Base-by-base conservation (phyloP, 2,113 vertebrate genomes). In the Bubo bubo region DNA sequence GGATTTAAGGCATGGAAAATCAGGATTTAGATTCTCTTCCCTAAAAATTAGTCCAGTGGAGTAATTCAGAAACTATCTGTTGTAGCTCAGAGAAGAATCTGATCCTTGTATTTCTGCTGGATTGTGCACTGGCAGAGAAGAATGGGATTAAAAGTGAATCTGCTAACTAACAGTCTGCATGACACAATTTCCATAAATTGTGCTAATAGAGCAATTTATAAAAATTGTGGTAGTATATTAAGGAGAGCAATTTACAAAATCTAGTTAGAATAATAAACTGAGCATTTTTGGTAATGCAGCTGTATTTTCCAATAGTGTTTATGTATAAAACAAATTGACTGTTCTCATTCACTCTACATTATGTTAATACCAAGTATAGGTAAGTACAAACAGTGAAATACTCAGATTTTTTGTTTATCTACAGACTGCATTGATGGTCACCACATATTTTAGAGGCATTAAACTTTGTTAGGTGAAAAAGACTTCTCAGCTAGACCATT, bases 151-250 rank as follows among this genome's bases (percentile, higher is more conserved):
- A 76, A 79, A 81, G 79, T 86, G 84, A 93, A 97, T 47, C 45
- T 47, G 45, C 45, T 47, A 47, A 85, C 91, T 83, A 96, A 96
- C 79, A 96, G 74, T 92, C 64, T 92, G 47, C 79, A 67, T 74
- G 79, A 88, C 79, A 95, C 63, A 71, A 91, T 96, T 96, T 96
- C 86, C 94, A 96, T 96, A 96, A 96, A 97, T 96, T 94, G 76
- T 91, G 68, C 41, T 97, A 97, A 97, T 96, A 97, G 89, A 89
- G 71, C 89, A 96, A 97, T 96, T 95, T 97, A 95, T 97, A 96
- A 96, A 97, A 97, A 96, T 82, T 95, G 94, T 90, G 56, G 67
- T 87, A 76, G 72, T 94, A 71, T 91, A 85, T 95, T 97, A 95
- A 91, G 60, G 72, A 97, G 34, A 91, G 32, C 49, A 86, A 93